These are phyloP conservation scores for Priocnemis perturbator DNA, from an alignment of 2,888 invertebrate species.

Conservation along the genomic window DNA sequence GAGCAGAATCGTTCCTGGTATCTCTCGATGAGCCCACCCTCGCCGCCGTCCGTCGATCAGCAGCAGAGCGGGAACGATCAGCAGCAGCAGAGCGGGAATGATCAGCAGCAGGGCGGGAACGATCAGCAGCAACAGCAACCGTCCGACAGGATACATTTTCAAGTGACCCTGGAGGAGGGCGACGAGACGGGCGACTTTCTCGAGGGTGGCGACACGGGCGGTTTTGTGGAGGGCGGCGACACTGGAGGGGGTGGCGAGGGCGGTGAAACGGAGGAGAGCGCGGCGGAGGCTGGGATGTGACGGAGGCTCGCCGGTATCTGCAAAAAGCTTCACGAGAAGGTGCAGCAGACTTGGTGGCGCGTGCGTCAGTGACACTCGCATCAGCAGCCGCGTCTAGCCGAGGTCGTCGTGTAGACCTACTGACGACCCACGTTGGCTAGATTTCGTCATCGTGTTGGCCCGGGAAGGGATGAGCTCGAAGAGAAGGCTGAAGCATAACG, in stretches of 20 bases:
- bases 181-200: slow-evolving; percentile 75
- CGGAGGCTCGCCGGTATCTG: slow-evolving; percentile 94
- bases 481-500: not conserved
- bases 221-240: slow-evolving; percentile 66
- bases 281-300: slow-evolving; percentile 86
- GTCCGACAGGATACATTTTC: slow-evolving; percentile 81
- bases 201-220: slow-evolving; percentile 83
- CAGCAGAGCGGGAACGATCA: slow-evolving; percentile 61
- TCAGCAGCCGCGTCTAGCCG: not conserved
- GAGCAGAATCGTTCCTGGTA: slow-evolving; percentile 99
- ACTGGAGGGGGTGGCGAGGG: slow-evolving; percentile 75
- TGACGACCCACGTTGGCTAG: not conserved
- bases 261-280: slow-evolving; percentile 73
- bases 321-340: slow-evolving; percentile 92
- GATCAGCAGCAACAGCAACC: slow-evolving; percentile 52
- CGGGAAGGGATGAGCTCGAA: not conserved
- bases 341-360: slow-evolving; percentile 90
- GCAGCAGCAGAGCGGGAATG: no score
- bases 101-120: no score
- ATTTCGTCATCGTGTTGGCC: not conserved
- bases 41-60: slow-evolving; percentile 82
- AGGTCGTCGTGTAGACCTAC: not conserved
- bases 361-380: slow-evolving; percentile 80
- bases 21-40: slow-evolving; percentile 95
- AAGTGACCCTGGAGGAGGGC: slow-evolving; percentile 93